phyloP scores from a whole-genome alignment of 2,797 vertebrate species.

The Corythornis leucogaster region DNA sequence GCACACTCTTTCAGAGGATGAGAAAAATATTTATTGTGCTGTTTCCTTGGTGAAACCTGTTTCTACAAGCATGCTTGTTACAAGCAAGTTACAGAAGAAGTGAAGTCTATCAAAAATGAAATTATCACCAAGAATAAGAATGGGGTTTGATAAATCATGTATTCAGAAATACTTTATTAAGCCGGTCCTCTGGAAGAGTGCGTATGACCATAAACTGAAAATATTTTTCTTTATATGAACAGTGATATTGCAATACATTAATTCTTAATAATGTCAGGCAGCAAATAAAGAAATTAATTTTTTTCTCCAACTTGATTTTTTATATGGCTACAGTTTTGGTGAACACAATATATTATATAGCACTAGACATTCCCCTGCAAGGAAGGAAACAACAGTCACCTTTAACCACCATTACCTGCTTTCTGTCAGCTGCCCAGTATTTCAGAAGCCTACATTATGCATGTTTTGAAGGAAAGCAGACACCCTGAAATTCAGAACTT shows the following conservation, averaged over 20 bases:
- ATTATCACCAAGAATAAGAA: background rate
- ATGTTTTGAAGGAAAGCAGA: background rate
- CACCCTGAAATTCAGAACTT: background rate
- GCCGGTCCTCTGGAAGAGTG: background rate
- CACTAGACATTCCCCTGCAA: background rate
- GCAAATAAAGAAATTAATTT: background rate
- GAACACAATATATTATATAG: background rate
- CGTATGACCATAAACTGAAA: background rate
- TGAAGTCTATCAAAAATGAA: background rate
- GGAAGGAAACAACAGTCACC: background rate
- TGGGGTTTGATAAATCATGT: background rate
- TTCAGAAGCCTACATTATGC: background rate
- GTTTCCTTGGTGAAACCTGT: background rate
- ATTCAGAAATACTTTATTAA: background rate
- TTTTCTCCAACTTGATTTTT: background rate
- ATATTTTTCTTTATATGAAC: background rate
- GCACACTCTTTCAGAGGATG: background rate
- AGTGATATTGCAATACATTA: background rate
- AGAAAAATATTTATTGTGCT: background rate
- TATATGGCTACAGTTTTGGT: background rate
- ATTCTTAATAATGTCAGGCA: background rate
- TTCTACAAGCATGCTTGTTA: background rate
- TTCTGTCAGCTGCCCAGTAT: background rate
- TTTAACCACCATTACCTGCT: background rate
- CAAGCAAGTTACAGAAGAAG: background rate